Base-by-base conservation (phyloP, 2,113 vertebrate species). In the Psilopogon haemacephalus region DNA sequence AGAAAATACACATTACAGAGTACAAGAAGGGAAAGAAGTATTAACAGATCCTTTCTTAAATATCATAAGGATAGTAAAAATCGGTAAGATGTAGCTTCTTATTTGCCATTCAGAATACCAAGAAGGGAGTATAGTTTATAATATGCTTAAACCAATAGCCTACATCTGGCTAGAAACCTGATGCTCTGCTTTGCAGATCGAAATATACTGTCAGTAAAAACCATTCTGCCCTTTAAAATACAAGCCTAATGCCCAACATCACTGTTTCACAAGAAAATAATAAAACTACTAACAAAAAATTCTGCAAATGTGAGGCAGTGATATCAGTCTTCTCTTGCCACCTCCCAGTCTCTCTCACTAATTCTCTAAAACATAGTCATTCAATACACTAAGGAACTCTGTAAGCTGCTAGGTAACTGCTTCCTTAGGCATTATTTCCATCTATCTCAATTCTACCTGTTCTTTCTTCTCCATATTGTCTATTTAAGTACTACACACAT, bases 1-100 rank as follows among this genome's bases (percentile, higher is more conserved):
- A 63, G 19, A 72, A 62, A 56, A 80, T 19, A 28, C 0, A 0
- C 11, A 30, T 71, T 70, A 40, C 0, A 58, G 23, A 68, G 74
- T 6, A 35, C 26, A 82, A 86, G 35, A 84, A 71, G 9, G n/a
- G 27, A 48, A 79, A 85, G 19, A 94, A 76, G 82, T 54, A 88
- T 37, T 73, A 93, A 59, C 42, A 19, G 21, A 32, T 42, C 33
- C 55, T 70, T 82, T 54, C 42, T 28, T 46, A 71, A 67, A 68
- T 46, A 16, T 37, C 67, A 27, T 28, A 55, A 88, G 32, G 58
- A 72, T 44, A 21, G 50, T 26, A 59, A 55, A 69, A 89, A 70
- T 30, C 37, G 40, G 8, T 59, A 76, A 65, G 16, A 63, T 37
- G 65, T 1, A 3, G 1, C 32, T 83, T 65, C 42, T 81, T 38